Evolutionary conservation across 2,888 invertebrate genomes (phyloP), one percentile per base, ranked within the genome.

Genomic region (Pseudococcus longispinus): DNA sequence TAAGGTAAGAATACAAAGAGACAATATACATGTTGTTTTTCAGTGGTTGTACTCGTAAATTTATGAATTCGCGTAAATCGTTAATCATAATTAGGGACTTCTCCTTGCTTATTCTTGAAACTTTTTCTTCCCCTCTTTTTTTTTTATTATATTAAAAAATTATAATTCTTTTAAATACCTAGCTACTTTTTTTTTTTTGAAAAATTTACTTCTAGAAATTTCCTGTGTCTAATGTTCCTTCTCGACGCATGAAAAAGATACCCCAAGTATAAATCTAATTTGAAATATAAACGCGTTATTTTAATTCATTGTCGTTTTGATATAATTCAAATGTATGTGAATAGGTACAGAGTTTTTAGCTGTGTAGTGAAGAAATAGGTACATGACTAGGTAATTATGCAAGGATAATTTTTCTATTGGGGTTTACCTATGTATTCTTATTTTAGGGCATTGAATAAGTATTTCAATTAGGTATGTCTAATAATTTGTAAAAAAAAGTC

Each of bases 21-120:
- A 70, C 70, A 80, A 80, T 42, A 80, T 80, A 29, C 77, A 80
- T 29, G 77, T 80, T 80, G 42, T 80, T 37, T 80, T 80, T 80
- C 42, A 42, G 29, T 70, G 70, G 70, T 80, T 80, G 20, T 42
- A 80, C 77, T 80, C 42, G 77, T 70, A 29, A 80, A 80, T 80
- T 80, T 80, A 80, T 80, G 77, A 42, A 18, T 70, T 70, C 70
- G 29, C 70, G 26, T 80, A 20, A 80, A 42, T 80, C 77, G 37
- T 80, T 80, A 80, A 80, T 80, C 77, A 37, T 80, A 80, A 80
- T 80, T 80, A 42, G 77, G 20, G 77, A 29, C 29, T 42, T 37
- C 20, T 80, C 42, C 37, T 42, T 42, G 29, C 29, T 80, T 80
- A 80, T 80, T 80, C 42, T n/a, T 20, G 15, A 60, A 42, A 80